Base-by-base conservation (phyloP, 2,888 invertebrate genomes). In the Lordiphosa fenestrarum region DNA sequence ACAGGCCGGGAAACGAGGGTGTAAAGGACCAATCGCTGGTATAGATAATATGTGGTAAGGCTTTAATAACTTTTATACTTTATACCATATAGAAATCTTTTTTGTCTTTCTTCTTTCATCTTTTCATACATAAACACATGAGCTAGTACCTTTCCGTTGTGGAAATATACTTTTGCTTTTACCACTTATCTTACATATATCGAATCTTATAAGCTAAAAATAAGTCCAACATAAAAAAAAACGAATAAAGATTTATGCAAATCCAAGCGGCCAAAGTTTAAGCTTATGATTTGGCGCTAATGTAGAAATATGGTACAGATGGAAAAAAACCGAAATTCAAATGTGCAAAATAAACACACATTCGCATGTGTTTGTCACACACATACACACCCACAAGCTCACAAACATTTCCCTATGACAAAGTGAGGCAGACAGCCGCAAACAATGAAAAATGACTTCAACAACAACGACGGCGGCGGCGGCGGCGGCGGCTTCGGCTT, bases 401-500 rank as follows among this genome's bases (percentile, higher is more conserved):
- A 49, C 30, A 40, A 56, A 38, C 61, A 65, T 81, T 74, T 72
- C 68, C 71, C 63, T 73, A 64, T 66, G 84, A 80, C 73, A 81
- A 83, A 83, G 73, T 74, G 73, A 49, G 65, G 65, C 80, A 80
- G 84, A 80, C 80, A 75, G 84, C 77, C 73, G 74, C 84, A 81
- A 81, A 83, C 80, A 81, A 81, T 81, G 80, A 83, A 81, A 81
- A 81, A 81, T 83, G 80, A 52, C 60, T 71, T 61, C 68, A 68
- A 66, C 73, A 73, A 56, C 69, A 70, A 47, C 65, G 30, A 53
- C 25, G 41, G 40, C 75, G 73, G 58, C 67, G 70, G 54, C 66
- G 30, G 53, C 25, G 41, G 40, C 75, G 73, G 58, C 67, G 70
- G 54, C 66, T 21, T 54, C 62, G 53, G 46, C 46, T 63, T 63